Percentiles rank a stretch among this genome's conserved stretches.
phyloP scores from a whole-genome alignment of 2,888 invertebrate genomes.

The Amblyteles armatorius region DNA sequence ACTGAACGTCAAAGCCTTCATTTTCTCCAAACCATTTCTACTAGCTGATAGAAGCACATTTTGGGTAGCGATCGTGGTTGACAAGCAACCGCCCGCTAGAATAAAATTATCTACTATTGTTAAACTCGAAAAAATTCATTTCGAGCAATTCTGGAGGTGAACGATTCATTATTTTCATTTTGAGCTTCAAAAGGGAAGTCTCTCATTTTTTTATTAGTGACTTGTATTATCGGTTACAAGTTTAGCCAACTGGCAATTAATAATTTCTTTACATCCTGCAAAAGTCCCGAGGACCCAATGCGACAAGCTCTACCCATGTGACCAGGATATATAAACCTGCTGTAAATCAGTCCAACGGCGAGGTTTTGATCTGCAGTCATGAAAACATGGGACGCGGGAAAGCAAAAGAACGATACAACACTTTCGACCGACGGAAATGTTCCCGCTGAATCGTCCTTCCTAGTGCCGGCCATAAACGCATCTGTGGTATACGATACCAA shows the following conservation, averaged over 20 bases:
- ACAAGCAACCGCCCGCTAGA: too few relatives aligned
- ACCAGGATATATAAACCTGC: neutral
- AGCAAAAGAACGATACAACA: neutral
- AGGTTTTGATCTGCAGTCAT: neutral
- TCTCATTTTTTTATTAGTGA: neutral
- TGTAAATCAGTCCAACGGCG: conserved; percentile 16
- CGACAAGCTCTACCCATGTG: neutral
- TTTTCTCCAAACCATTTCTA: neutral
- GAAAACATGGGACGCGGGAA: neutral
- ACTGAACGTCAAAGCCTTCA: neutral
- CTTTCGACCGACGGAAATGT: neutral
- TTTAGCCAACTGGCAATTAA: neutral
- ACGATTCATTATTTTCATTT: neutral
- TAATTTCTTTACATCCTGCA: neutral
- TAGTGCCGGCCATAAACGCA: conserved; percentile 14
- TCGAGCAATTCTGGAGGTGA: too few relatives aligned
- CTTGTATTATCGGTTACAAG: neutral
- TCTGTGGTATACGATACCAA: neutral
- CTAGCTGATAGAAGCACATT: neutral
- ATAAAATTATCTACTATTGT: too few relatives aligned
- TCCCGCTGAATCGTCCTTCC: conserved; percentile 21
- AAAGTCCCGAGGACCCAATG: neutral
- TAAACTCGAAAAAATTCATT: too few relatives aligned
- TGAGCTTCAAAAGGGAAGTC: neutral
- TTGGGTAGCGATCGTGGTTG: neutral